Conservation (phyloP, 2,797 vertebrate genomes). For the Heliangelus exortis region DNA sequence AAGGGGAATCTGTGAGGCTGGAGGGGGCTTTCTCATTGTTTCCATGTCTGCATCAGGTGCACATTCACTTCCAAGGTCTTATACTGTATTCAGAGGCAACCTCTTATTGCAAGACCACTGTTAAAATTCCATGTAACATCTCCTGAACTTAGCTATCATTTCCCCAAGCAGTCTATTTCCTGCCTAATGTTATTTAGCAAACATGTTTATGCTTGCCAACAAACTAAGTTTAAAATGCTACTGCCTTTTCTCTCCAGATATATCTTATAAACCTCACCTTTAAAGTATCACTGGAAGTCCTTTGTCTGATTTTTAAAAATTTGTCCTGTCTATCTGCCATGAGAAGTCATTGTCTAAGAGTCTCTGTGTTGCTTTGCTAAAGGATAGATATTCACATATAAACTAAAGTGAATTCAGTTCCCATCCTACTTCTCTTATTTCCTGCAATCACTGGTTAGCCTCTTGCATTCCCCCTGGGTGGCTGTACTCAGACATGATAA, state of each 20-base stretch:
- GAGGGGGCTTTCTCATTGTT: neutral
- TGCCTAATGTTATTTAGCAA: conserved; percentile 4
- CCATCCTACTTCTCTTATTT: neutral
- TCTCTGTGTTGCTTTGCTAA: neutral
- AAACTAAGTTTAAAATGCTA: conserved; percentile 17
- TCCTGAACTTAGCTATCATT: conserved; percentile 5
- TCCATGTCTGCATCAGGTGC: neutral
- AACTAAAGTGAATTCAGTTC: conserved; percentile 6
- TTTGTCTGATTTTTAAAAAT: neutral
- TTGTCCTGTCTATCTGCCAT: neutral
- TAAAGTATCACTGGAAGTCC: neutral
- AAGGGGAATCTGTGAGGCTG: neutral
- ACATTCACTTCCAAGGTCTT: neutral
- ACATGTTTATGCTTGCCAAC: neutral
- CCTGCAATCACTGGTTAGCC: neutral
- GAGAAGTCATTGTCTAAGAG: neutral
- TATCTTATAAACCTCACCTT: neutral
- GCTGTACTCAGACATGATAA: neutral
- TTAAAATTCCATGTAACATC: conserved; percentile 1
- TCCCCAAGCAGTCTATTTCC: neutral
- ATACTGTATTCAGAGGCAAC: neutral
- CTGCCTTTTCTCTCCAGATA: neutral
- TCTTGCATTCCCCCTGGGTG: neutral
- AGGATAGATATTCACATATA: neutral
- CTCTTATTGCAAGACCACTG: neutral